Percentiles rank a stretch among this genome's conserved stretches.
Conservation (phyloP, 2,113 vertebrate species). For the Phainopepla nitens region DNA sequence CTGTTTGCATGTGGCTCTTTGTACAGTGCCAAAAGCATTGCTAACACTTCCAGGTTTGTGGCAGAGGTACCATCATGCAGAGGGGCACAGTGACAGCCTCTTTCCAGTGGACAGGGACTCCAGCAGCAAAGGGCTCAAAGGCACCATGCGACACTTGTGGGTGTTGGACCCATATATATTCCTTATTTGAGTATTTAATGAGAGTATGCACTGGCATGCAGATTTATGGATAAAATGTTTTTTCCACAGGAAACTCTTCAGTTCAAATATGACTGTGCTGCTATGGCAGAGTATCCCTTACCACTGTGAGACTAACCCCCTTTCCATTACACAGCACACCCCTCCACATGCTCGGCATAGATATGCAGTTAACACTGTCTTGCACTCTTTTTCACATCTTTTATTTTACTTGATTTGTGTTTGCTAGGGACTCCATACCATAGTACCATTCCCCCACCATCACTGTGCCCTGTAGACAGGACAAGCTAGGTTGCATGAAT, state of each 20-base stretch:
- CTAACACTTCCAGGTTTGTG: background rate
- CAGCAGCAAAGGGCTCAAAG: background rate
- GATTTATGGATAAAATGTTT: background rate
- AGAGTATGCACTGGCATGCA: background rate
- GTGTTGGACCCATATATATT: background rate
- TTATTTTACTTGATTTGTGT: background rate
- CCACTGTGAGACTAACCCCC: background rate
- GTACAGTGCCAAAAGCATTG: background rate
- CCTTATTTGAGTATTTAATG: background rate
- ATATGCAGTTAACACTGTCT: background rate
- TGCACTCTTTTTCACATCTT: background rate
- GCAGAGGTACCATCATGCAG: background rate
- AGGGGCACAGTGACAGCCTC: background rate
- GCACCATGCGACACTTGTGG: accelerated
- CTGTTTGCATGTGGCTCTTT: background rate
- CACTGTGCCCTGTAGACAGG: background rate
- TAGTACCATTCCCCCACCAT: background rate
- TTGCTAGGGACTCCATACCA: background rate
- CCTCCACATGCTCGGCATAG: background rate
- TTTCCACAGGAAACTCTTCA: background rate
- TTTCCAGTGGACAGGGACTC: background rate
- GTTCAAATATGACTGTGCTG: background rate
- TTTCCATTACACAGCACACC: background rate
- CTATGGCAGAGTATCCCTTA: background rate
- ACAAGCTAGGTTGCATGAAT: background rate